These are phyloP conservation scores for Neotragus pygmaeus DNA, from an alignment of 2,113 vertebrate genomes.

Conservation along the genomic window DNA sequence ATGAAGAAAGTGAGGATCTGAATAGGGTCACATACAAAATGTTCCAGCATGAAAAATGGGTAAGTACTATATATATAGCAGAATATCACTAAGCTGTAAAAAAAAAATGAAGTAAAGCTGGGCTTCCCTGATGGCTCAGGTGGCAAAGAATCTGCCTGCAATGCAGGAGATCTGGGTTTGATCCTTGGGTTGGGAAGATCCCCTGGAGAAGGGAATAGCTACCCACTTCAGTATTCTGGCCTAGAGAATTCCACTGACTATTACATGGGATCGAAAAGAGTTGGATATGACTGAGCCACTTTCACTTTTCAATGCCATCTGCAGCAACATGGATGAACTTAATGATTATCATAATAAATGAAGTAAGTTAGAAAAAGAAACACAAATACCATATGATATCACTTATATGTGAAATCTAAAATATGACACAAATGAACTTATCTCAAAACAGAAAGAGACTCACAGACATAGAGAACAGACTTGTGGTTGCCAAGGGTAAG, in stretches of 20 bases:
- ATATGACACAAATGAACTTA: not conserved
- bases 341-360: not conserved
- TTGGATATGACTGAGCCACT: not conserved
- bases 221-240: not conserved
- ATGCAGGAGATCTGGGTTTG: not conserved
- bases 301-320: not conserved
- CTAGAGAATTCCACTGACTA: not conserved
- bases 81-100: not conserved
- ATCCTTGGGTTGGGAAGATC: not conserved
- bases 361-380: not conserved
- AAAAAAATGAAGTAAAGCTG: not conserved
- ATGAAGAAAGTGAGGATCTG: not conserved
- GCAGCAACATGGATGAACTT: not conserved
- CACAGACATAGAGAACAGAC: not conserved
- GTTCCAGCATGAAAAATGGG: not conserved
- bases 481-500: not conserved
- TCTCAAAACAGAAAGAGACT: not conserved
- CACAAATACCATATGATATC: not conserved
- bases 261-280: not conserved
- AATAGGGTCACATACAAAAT: not conserved
- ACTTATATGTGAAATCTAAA: not conserved
- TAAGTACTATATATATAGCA: not conserved
- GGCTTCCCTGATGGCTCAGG: not conserved
- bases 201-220: not conserved
- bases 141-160: not conserved